Percentiles rank a stretch among this genome's conserved stretches.
phyloP scores from a whole-genome alignment of 2,888 invertebrate genomes.

The Melipona beecheii region DNA sequence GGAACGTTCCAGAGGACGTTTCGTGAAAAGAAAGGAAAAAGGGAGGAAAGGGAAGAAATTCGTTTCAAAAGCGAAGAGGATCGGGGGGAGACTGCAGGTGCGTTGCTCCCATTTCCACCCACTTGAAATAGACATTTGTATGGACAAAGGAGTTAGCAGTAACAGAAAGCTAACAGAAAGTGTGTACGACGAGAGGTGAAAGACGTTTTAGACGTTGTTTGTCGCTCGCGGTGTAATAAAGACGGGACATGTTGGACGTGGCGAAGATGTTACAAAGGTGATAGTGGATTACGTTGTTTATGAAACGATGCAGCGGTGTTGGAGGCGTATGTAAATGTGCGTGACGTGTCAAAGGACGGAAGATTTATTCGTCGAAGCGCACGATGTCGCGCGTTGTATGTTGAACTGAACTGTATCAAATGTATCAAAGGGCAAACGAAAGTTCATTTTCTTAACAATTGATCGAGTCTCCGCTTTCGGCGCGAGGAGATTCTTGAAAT shows the following conservation, averaged over 20 bases:
- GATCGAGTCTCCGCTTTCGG: too few species aligned
- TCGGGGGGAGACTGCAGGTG: background rate
- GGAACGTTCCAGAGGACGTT: conserved; percentile 10
- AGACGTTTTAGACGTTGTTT: background rate
- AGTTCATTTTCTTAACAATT: too few species aligned
- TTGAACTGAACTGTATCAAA: background rate
- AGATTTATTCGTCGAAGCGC: background rate
- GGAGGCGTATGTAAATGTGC: background rate
- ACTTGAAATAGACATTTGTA: background rate
- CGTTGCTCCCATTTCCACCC: background rate
- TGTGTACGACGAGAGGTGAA: too few species aligned
- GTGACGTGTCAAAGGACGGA: background rate
- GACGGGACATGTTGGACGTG: background rate
- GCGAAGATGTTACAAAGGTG: background rate
- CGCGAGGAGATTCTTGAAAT: too few species aligned
- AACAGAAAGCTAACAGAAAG: background rate
- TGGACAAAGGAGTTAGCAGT: background rate
- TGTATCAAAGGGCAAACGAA: too few species aligned
- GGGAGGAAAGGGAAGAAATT: background rate
- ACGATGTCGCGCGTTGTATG: background rate
- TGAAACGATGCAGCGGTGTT: background rate
- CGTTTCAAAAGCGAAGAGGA: background rate
- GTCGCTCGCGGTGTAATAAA: background rate
- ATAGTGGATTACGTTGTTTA: background rate
- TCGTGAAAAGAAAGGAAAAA: conserved; percentile 3